Evolutionary conservation across 2,113 vertebrate species (phyloP).

Genomic region (Poecile atricapillus): DNA sequence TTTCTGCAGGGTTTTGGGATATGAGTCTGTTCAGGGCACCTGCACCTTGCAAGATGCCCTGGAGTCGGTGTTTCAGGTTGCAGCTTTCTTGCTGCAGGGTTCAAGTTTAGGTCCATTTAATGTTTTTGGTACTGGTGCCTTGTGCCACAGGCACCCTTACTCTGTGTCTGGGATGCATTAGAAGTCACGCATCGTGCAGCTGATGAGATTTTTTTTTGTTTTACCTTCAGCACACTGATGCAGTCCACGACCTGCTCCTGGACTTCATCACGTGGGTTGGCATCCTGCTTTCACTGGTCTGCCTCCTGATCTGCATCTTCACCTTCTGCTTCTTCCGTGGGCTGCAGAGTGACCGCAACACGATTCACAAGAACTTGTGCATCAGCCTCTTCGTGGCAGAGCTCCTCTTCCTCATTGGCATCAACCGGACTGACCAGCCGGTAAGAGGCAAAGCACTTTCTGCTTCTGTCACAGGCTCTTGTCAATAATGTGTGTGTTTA

Average conservation of each 20-base stretch:
- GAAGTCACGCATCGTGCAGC: neutral
- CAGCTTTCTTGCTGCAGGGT: neutral
- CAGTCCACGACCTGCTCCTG: conserved; percentile 90
- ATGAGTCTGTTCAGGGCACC: neutral
- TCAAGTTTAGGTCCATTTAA: neutral
- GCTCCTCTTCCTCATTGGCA: conserved; percentile 94
- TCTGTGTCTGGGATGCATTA: neutral
- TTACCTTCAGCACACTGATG: conserved; percentile 82
- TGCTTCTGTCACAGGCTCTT: neutral
- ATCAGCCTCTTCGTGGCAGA: conserved; percentile 96
- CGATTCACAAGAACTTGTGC: conserved; percentile 98
- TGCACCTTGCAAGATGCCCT: neutral
- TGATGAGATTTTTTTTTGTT: neutral
- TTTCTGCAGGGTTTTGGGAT: neutral
- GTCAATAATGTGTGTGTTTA: neutral
- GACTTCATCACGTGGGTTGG: conserved; percentile 98
- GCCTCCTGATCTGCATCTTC: conserved; percentile 98
- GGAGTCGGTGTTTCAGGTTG: neutral
- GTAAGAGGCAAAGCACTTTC: conserved; percentile 72
- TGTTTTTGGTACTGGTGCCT: neutral
- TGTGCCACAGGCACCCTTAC: neutral
- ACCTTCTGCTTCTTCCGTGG: conserved; percentile 99
- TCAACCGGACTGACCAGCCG: conserved; percentile 94
- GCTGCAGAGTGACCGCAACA: conserved; percentile 96
- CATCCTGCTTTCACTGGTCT: conserved; percentile 96